Evolutionary conservation across 1,140 invertebrate genomes (phyloP).

Genomic region (Sminthurinus signatus): DNA sequence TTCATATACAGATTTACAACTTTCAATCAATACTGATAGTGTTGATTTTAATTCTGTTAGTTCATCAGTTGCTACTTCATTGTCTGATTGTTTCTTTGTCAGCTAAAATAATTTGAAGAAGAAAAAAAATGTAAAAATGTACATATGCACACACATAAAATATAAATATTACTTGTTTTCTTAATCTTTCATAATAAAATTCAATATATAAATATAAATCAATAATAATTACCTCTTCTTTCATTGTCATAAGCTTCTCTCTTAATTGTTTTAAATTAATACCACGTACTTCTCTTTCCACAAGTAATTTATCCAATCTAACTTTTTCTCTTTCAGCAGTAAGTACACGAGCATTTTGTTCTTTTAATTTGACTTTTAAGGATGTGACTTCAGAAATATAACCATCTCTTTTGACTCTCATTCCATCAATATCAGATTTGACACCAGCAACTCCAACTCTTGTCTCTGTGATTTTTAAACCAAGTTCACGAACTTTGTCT

Average conservation of each 20-base stretch:
- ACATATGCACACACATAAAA: conserved; percentile 10
- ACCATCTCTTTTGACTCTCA: conserved; percentile 81
- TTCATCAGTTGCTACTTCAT: conserved; percentile 26
- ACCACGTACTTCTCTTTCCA: conserved; percentile 58
- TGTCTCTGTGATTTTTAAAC: conserved; percentile 79
- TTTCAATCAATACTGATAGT: conserved; percentile 36
- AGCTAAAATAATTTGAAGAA: too few species aligned
- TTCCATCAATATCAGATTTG: conserved; percentile 92
- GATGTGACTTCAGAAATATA: conserved; percentile 83
- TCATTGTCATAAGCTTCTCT: conserved; percentile 42
- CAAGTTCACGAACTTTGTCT: conserved; percentile 78
- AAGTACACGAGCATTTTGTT: conserved; percentile 68
- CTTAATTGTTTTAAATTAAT: conserved; percentile 63
- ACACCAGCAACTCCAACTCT: conserved; percentile 81
- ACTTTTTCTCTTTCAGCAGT: conserved; percentile 75
- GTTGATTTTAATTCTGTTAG: conserved; percentile 32
- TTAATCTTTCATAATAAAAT: neutral
- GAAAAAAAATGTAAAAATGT: conserved; percentile 8
- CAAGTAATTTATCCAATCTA: conserved; percentile 61
- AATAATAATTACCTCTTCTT: conserved; percentile 52
- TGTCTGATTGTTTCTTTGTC: conserved; percentile 36
- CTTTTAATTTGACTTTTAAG: conserved; percentile 74
- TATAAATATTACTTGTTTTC: neutral
- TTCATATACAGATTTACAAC: conserved; percentile 54
- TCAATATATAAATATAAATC: neutral